These are phyloP conservation scores for Drosophila flavopinicola DNA, from an alignment of 2,888 invertebrate genomes.

Conservation along the genomic window DNA sequence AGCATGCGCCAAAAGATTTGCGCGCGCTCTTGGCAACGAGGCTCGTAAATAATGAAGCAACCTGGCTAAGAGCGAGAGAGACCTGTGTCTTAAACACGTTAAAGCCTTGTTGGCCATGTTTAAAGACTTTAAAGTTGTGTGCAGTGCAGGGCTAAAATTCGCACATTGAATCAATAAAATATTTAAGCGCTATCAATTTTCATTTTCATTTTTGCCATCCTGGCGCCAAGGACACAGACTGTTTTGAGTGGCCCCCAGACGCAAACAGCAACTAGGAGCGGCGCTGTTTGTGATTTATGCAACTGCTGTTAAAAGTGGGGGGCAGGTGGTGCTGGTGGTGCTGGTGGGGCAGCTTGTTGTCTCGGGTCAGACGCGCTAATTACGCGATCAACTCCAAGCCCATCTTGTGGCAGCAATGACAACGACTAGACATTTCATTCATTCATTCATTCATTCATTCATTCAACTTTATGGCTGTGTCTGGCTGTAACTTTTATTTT, in stretches of 20 bases:
- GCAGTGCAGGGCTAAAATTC: too few relatives aligned
- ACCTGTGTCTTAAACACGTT: constrained; percentile 1
- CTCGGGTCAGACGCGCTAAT: constrained; percentile 75
- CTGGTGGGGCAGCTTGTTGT: background rate
- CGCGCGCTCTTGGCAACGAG: constrained; percentile 19
- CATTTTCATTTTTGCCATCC: constrained; percentile 65
- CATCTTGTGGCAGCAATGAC: constrained; percentile 29
- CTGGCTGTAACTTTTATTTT: constrained; percentile 78
- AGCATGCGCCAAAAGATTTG: constrained; percentile 55
- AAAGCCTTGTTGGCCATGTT: background rate
- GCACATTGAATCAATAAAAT: constrained; percentile 72
- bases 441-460: constrained; percentile 70
- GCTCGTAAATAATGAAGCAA: constrained; percentile 57
- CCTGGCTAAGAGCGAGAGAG: constrained; percentile 24
- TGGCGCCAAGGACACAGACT: constrained; percentile 37
- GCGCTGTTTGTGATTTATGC: constrained; percentile 54
- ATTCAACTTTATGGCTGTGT: constrained; percentile 71
- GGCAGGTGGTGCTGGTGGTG: too few relatives aligned
- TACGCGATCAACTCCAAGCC: constrained; percentile 64
- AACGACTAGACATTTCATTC: constrained; percentile 69
- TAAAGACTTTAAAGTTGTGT: too few relatives aligned
- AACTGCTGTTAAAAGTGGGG: constrained; percentile 20
- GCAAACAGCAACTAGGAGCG: constrained; percentile 7
- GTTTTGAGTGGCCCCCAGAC: constrained; percentile 45
- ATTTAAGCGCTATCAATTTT: constrained; percentile 77